Conservation (phyloP, 2,113 vertebrate genomes). For the Petaurus breviceps region DNA sequence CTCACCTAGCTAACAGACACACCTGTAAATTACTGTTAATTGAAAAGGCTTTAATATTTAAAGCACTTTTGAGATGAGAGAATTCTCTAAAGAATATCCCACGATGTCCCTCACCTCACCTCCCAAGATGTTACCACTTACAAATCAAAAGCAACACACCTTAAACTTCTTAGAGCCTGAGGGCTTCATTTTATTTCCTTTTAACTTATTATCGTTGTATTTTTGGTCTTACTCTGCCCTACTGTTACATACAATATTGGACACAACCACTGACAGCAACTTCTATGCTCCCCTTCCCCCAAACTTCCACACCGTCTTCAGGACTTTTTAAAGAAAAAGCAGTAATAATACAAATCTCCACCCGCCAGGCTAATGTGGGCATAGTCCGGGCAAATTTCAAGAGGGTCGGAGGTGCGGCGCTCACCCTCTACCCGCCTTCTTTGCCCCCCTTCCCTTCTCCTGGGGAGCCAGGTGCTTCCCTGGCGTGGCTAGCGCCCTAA, state of each 20-base stretch:
- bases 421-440: background rate
- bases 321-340: background rate
- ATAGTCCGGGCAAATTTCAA: background rate
- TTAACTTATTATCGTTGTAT: background rate
- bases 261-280: background rate
- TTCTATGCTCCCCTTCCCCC: background rate
- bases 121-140: background rate
- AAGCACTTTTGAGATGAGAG: background rate
- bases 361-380: background rate
- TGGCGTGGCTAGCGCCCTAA: background rate
- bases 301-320: background rate
- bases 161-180: background rate
- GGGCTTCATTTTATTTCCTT: background rate
- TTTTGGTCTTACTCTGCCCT: background rate
- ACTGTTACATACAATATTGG: background rate
- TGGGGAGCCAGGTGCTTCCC: background rate
- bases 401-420: background rate
- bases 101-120: background rate
- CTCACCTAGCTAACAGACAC: background rate
- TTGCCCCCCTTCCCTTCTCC: background rate
- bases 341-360: too few species aligned
- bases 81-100: background rate
- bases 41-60: background rate
- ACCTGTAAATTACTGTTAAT: background rate
- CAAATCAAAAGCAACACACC: too few species aligned